Conservation (phyloP, 2,113 vertebrate species). For the Dipodomys merriami region DNA sequence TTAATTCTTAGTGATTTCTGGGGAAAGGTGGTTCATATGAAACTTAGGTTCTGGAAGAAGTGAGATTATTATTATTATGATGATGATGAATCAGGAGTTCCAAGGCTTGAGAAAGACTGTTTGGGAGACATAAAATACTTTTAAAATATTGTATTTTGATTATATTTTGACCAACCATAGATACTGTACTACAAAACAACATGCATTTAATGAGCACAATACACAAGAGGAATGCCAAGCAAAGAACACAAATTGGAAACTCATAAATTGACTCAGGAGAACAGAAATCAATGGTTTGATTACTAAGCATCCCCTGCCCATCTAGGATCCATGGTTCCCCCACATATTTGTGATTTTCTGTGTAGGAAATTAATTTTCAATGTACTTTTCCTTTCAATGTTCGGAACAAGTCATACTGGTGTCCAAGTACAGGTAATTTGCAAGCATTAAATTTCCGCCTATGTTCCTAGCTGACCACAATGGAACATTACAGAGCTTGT, state of each 20-base stretch:
- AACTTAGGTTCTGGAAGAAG: not conserved
- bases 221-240: not conserved
- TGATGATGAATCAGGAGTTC: not conserved
- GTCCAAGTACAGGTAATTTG: slow-evolving; percentile 52
- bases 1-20: not conserved
- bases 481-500: not conserved
- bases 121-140: slow-evolving; percentile 17
- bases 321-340: not conserved
- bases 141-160: slow-evolving; percentile 29
- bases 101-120: not conserved
- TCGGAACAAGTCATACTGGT: slow-evolving; percentile 40
- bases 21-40: not conserved
- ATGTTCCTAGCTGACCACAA: not conserved
- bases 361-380: slow-evolving; percentile 65
- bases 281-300: not conserved
- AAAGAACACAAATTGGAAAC: not conserved
- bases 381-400: slow-evolving; percentile 56
- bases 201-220: not conserved
- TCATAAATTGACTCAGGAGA: not conserved
- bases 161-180: not conserved
- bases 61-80: not conserved
- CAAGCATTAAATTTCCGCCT: slow-evolving; percentile 45
- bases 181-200: not conserved
- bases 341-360: slow-evolving; percentile 64
- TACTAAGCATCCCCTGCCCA: not conserved